Evolutionary conservation across 2,113 vertebrate species (phyloP).

Genomic region (Sclerurus mexicanus): DNA sequence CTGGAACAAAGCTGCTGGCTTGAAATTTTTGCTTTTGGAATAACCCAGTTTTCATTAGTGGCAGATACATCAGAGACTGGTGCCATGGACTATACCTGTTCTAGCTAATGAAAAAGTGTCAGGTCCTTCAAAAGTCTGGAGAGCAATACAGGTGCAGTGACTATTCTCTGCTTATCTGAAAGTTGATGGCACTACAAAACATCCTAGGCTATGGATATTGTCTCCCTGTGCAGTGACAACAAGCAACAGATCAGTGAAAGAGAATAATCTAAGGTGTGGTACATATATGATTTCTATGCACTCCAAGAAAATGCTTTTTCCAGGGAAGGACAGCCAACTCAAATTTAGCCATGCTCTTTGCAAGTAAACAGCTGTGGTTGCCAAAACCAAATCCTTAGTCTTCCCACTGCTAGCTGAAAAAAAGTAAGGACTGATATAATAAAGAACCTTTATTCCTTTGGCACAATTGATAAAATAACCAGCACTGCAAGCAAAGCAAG

Average conservation of each 20-base stretch:
- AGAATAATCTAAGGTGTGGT: background rate
- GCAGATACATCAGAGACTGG: background rate
- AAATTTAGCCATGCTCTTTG: background rate
- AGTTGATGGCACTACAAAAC: background rate
- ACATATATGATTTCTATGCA: rapidly evolving
- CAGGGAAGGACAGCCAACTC: background rate
- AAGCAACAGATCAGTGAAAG: background rate
- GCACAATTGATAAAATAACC: background rate
- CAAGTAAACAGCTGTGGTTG: background rate
- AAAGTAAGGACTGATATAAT: background rate
- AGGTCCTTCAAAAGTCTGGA: background rate
- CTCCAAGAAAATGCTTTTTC: background rate
- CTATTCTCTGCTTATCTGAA: background rate
- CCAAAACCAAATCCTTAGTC: background rate
- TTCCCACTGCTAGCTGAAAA: background rate
- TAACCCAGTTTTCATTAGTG: background rate
- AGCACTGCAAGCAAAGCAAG: background rate
- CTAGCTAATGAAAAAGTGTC: background rate
- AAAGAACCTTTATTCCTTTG: background rate
- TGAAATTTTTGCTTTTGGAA: background rate
- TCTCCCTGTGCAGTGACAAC: background rate
- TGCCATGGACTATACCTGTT: background rate
- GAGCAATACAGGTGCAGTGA: background rate
- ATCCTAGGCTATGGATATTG: background rate
- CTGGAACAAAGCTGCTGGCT: background rate